phyloP scores from a whole-genome alignment of 2,888 invertebrate genomes.

The Aromia moschata region DNA sequence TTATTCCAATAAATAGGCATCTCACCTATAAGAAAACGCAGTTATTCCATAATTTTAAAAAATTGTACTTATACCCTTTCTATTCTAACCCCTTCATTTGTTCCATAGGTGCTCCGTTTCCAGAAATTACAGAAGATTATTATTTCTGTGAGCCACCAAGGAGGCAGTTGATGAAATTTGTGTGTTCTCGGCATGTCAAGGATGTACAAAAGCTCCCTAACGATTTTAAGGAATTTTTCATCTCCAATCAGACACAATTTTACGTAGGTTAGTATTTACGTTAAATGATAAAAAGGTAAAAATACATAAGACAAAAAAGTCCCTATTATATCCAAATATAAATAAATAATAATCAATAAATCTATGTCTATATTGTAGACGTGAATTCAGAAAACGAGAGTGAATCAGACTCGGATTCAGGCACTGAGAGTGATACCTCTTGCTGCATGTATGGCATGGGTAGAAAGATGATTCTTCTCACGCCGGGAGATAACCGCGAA shows the following conservation, averaged over 20 bases:
- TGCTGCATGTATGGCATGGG: constrained; percentile 42
- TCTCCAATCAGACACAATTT: constrained; percentile 40
- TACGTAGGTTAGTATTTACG: constrained; percentile 34
- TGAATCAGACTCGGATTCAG: background rate
- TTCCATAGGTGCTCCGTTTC: background rate
- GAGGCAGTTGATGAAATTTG: constrained; percentile 30
- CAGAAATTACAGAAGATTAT: constrained; percentile 7
- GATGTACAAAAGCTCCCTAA: constrained; percentile 40
- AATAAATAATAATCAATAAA: too few species aligned
- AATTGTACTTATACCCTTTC: too few species aligned
- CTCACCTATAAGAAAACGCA: too few species aligned
- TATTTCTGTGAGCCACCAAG: constrained; percentile 3
- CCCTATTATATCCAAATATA: too few species aligned
- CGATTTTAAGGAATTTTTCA: constrained; percentile 43
- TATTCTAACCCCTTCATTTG: too few species aligned
- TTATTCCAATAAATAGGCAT: too few species aligned
- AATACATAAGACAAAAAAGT: too few species aligned
- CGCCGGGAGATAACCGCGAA: constrained; percentile 32
- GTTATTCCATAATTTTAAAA: too few species aligned
- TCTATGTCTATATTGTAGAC: too few species aligned
- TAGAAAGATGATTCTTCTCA: constrained; percentile 26
- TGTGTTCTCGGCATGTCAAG: constrained; percentile 43
- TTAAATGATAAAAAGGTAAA: too few species aligned
- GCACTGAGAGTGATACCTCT: background rate
- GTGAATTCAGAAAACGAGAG: background rate